phyloP scores from a whole-genome alignment of 2,888 invertebrate genomes.

The Subacronicta megacephala region DNA sequence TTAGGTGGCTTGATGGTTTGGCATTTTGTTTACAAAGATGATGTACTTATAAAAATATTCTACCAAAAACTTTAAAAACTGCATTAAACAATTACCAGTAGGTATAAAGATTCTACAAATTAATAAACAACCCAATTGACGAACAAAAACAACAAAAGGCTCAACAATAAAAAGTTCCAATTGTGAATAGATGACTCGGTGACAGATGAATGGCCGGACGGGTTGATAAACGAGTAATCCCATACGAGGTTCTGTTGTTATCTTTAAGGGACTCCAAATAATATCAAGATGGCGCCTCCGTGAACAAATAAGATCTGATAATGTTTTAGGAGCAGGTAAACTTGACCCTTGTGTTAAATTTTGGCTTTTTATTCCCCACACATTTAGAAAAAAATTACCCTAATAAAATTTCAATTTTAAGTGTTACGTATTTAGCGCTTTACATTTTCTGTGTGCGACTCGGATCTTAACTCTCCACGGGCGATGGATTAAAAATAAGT shows the following conservation, averaged over 20 bases:
- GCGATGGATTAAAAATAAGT: slow-evolving; percentile 41
- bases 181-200: slow-evolving; percentile 57
- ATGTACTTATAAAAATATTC: no score
- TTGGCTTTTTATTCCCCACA: slow-evolving; percentile 57
- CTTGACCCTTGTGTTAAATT: slow-evolving; percentile 64
- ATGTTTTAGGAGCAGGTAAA: slow-evolving; percentile 69
- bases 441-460: slow-evolving; percentile 31
- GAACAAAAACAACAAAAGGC: slow-evolving; percentile 21
- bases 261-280: slow-evolving; percentile 55
- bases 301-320: slow-evolving; percentile 73
- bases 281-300: slow-evolving; percentile 72
- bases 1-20: no score
- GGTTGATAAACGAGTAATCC: slow-evolving; percentile 57
- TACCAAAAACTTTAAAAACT: not conserved
- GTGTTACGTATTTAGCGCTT: slow-evolving; percentile 55
- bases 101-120: slow-evolving; percentile 7
- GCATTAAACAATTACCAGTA: slow-evolving; percentile 1
- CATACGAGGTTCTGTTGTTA: slow-evolving; percentile 52
- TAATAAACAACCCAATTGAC: slow-evolving; percentile 29
- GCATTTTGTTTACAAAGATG: no score
- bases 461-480: slow-evolving; percentile 23
- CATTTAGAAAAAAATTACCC: slow-evolving; percentile 51
- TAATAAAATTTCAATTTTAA: slow-evolving; percentile 65
- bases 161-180: slow-evolving; percentile 40
- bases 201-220: slow-evolving; percentile 62